Conservation (phyloP, 1,140 invertebrate genomes). For the Cepaea nemoralis region DNA sequence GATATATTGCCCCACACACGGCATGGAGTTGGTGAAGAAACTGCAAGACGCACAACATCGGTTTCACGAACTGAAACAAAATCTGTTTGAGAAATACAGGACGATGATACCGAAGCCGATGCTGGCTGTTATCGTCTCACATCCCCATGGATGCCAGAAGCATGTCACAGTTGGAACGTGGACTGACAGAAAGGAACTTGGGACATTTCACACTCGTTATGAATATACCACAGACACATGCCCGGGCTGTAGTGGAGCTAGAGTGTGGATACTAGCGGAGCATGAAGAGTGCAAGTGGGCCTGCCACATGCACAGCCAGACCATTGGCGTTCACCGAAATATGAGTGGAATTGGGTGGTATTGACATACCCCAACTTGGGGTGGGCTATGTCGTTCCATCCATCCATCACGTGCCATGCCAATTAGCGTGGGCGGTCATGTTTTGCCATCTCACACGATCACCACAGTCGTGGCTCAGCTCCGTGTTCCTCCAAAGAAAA, state of each 20-base stretch:
- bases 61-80: background rate
- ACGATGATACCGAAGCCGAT: background rate
- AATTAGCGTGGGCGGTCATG: no score
- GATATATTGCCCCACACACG: constrained; percentile 5
- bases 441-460: no score
- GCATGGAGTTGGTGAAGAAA: background rate
- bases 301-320: background rate
- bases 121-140: background rate
- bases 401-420: no score
- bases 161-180: background rate
- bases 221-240: background rate
- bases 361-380: no score
- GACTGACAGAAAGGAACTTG: background rate
- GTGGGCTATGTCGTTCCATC: no score
- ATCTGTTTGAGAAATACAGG: background rate
- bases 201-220: background rate
- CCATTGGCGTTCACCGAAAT: background rate
- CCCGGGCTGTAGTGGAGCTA: constrained; percentile 16
- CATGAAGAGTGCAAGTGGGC: background rate
- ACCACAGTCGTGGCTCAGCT: no score
- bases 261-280: background rate
- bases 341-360: background rate
- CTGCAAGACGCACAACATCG: background rate
- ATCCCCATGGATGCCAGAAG: constrained; percentile 9
- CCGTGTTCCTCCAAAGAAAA: no score